A percentile compares a stretch with the other conserved stretches of the same genome.
Conservation (phyloP, 2,113 vertebrate genomes). For the Lophius piscatorius region DNA sequence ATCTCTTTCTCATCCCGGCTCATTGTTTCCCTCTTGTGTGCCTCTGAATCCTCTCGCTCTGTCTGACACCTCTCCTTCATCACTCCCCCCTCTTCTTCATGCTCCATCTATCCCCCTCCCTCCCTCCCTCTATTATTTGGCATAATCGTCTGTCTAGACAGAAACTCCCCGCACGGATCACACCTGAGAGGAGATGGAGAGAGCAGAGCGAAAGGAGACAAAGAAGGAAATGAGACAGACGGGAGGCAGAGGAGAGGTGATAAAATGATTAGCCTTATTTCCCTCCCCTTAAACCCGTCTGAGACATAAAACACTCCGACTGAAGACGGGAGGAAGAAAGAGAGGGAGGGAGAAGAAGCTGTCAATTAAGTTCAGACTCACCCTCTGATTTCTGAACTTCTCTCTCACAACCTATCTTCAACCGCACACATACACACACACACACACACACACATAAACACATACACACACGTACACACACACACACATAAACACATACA, state of each 20-base stretch:
- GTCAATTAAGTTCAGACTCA: no score
- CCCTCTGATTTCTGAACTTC: no score
- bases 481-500: no score
- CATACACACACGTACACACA: no score
- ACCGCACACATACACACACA: no score
- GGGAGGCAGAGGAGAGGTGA: constrained; percentile 28
- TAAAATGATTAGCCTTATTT: constrained; percentile 56
- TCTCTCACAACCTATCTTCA: no score
- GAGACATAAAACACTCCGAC: constrained; percentile 23
- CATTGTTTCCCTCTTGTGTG: constrained; percentile 16
- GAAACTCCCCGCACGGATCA: constrained; percentile 66
- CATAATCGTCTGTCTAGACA: constrained; percentile 79
- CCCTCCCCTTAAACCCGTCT: constrained; percentile 30
- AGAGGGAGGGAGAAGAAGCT: constrained; percentile 1
- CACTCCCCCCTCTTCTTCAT: constrained; percentile 28
- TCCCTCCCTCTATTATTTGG: constrained; percentile 60
- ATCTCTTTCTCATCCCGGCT: neutral
- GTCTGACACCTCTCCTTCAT: constrained; percentile 27
- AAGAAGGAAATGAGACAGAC: constrained; percentile 41
- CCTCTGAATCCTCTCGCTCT: neutral
- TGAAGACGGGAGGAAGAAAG: constrained; percentile 1
- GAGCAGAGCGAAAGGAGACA: constrained; percentile 22
- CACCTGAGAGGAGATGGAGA: constrained; percentile 52
- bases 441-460: no score
- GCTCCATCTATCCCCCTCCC: constrained; percentile 24